These are phyloP conservation scores for Eriocheir sinensis DNA, from an alignment of 1,140 invertebrate species.

Conservation along the genomic window DNA sequence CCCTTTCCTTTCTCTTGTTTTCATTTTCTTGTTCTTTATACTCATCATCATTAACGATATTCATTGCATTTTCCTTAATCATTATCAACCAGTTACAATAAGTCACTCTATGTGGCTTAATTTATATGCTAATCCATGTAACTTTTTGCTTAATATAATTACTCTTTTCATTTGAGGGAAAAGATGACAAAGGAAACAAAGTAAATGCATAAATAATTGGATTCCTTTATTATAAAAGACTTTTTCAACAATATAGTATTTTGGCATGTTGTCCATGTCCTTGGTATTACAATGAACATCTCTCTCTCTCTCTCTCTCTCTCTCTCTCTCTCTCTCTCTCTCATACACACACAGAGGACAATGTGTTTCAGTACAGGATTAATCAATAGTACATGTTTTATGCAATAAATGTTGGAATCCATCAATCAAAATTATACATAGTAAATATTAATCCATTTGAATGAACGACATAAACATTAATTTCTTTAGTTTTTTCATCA, in stretches of 20 bases:
- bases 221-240: conserved; percentile 20
- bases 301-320: conserved; percentile 43
- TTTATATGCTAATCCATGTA: not conserved
- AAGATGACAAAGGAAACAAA: not conserved
- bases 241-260: no score
- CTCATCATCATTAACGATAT: not conserved
- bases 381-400: not conserved
- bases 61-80: not conserved
- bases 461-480: no score
- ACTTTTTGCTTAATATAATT: not conserved
- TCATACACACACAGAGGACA: not conserved
- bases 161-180: not conserved
- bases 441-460: no score
- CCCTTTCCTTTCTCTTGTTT: no score
- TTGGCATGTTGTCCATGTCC: no score
- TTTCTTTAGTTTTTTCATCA: not conserved
- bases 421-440: not conserved
- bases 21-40: no score
- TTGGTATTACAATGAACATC: no score
- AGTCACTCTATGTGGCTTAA: no score
- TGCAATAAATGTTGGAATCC: not conserved
- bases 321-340: conserved; percentile 54
- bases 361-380: not conserved
- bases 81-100: no score
- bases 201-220: not conserved